Conservation (phyloP, 2,113 vertebrate genomes). For the Notothenia coriiceps region DNA sequence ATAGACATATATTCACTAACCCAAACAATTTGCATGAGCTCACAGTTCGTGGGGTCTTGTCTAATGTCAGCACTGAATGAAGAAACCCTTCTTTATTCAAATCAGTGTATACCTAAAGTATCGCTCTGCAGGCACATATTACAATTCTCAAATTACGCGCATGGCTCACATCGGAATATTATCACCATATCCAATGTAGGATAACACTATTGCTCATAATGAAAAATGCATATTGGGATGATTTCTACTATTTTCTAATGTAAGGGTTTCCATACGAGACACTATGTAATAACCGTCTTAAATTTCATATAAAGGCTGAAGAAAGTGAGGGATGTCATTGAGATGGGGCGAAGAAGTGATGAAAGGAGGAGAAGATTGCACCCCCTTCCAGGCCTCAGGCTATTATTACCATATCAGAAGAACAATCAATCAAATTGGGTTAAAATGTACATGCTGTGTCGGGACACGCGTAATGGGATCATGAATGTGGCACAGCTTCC, state of each 20-base stretch:
- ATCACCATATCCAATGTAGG: slow-evolving; percentile 15
- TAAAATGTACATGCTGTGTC: slow-evolving; percentile 66
- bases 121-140: slow-evolving; percentile 16
- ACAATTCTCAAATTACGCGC: slow-evolving; percentile 23
- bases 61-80: slow-evolving; percentile 49
- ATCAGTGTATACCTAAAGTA: slow-evolving; percentile 8
- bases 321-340: slow-evolving; percentile 46
- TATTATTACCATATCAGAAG: slow-evolving; percentile 71
- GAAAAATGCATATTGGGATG: slow-evolving; percentile 38
- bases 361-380: slow-evolving; percentile 44
- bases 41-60: slow-evolving; percentile 29
- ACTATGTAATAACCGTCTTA: slow-evolving; percentile 34
- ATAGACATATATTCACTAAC: slow-evolving; percentile 56
- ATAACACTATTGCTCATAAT: slow-evolving; percentile 36
- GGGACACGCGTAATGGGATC: slow-evolving; percentile 58
- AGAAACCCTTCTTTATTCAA: slow-evolving; percentile 47
- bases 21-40: slow-evolving; percentile 57
- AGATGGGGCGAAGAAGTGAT: slow-evolving; percentile 48
- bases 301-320: slow-evolving; percentile 37
- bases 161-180: slow-evolving; percentile 11
- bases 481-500: slow-evolving; percentile 27
- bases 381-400: slow-evolving; percentile 44
- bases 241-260: slow-evolving; percentile 38
- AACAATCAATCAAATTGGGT: slow-evolving; percentile 70
- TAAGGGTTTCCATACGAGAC: slow-evolving; percentile 47